Evolutionary conservation across 2,113 vertebrate species (phyloP), one percentile per base, ranked within the genome.

Genomic region (Albula goreensis): DNA sequence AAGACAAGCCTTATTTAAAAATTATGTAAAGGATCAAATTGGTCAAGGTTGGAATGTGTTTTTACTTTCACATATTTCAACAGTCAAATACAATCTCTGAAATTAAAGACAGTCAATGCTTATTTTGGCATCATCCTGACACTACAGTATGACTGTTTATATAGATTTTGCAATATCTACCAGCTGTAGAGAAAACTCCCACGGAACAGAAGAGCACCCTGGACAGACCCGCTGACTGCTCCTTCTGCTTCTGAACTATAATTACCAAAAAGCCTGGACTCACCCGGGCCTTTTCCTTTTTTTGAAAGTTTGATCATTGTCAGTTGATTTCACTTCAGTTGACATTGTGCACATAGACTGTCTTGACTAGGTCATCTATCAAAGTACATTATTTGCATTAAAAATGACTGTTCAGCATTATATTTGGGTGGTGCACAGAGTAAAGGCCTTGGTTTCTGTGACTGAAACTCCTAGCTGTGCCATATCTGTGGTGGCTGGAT

Each of bases 121-220:
- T 25, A 74, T 74, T 25, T 51, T 31, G 66, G 49, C 41, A 22
- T 6, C 15, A 15, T 63, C 60, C 60, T 63, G 12, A 10, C 15
- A 63, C 17, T 15, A 63, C 19, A n/a, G 19, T n/a, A n/a, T n/a
- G 22, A 70, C 63, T 70, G 63, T 41, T 50, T 15, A 11, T 60
- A 74, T 52, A 74, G 13, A 74, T 84, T 74, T 25, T 52, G 49
- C 66, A 74, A 84, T 15, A 51, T 84, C 50, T 84, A 77, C 66
- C 83, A 84, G 83, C 83, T 74, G 63, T 25, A 22, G 19, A 60
- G 66, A 77, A 49, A 22, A 31, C 51, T 74, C 50, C 13, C 49
- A 70, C 3, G 25, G 9, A 80, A 80, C 25, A 49, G 22, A 83
- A 63, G 11, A n/a, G 11, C 31, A 41, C 31, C 31, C 31, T 41